Evolutionary conservation across 2,797 vertebrate species (phyloP).

Genomic region (Mycteria americana): DNA sequence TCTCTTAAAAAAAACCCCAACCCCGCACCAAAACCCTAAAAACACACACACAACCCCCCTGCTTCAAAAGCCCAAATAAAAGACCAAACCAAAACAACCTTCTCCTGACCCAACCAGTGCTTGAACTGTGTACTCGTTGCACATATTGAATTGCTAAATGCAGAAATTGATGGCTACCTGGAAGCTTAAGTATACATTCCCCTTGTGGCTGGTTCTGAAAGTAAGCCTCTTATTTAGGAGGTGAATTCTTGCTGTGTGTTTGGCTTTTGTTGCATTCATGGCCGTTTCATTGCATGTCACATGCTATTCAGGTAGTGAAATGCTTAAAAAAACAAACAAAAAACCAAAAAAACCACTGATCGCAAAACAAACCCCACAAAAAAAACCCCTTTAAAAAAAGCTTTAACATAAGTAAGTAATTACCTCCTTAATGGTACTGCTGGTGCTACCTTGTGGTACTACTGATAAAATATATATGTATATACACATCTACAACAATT

Average conservation of each 20-base stretch:
- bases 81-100: not conserved
- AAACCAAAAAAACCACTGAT: too few relatives aligned
- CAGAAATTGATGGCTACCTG: not conserved
- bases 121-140: not conserved
- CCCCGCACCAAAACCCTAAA: not conserved
- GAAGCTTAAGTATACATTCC: not conserved
- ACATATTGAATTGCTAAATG: not conserved
- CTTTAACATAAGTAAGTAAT: not conserved
- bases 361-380: not conserved
- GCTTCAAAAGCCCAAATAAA: not conserved
- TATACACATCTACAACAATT: not conserved
- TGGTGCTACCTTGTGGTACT: not conserved
- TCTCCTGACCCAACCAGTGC: not conserved
- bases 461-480: not conserved
- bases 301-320: not conserved
- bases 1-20: not conserved
- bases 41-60: not conserved
- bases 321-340: not conserved
- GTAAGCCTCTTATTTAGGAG: not conserved
- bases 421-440: not conserved
- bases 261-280: not conserved
- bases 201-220: not conserved
- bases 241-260: not conserved
- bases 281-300: not conserved
- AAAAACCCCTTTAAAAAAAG: not conserved